phyloP scores from a whole-genome alignment of 2,797 vertebrate genomes.

The Poeciliopsis paucimaculata region DNA sequence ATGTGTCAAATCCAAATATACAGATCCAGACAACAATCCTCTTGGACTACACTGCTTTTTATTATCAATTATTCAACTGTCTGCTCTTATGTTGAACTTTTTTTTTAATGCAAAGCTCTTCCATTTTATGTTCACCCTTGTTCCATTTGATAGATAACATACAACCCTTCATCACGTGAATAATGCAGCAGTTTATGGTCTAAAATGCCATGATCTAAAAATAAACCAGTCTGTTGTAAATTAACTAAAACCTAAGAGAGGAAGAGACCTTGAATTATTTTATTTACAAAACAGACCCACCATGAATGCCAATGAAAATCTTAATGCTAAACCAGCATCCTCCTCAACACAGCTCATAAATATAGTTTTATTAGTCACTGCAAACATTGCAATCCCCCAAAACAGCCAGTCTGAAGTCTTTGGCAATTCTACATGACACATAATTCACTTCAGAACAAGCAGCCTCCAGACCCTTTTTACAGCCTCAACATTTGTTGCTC shows the following conservation, averaged over 20 bases:
- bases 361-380: not conserved
- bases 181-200: not conserved
- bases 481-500: not conserved
- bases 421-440: not conserved
- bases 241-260: not conserved
- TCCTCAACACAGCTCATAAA: not conserved
- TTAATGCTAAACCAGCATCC: not conserved
- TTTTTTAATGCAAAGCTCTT: not conserved
- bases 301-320: not conserved
- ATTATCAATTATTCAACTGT: not conserved
- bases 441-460: constrained; percentile 1
- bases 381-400: not conserved
- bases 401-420: not conserved
- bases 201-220: not conserved
- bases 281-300: not conserved
- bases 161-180: not conserved
- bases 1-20: not conserved
- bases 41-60: not conserved
- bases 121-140: not conserved
- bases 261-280: not conserved
- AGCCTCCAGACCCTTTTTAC: not conserved
- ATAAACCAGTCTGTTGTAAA: not conserved
- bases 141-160: not conserved
- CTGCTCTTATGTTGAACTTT: not conserved
- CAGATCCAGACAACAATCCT: not conserved